phyloP scores from a whole-genome alignment of 2,113 vertebrate genomes.

The Opisthocomus hoazin region DNA sequence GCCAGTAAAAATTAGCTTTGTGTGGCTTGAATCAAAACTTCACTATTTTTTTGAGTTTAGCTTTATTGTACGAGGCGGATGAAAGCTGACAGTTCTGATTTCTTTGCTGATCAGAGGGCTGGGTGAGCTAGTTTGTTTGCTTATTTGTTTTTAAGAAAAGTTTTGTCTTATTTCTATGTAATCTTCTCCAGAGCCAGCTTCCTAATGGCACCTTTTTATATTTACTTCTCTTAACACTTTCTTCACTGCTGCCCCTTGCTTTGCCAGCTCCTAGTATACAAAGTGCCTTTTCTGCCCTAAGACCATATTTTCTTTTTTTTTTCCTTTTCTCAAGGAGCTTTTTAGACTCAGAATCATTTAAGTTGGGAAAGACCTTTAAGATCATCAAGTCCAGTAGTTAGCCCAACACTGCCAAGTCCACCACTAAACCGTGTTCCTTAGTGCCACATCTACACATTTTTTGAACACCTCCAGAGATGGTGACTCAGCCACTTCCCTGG shows the following conservation, averaged over 20 bases:
- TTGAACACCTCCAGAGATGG: too few relatives aligned
- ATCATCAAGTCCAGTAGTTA: too few relatives aligned
- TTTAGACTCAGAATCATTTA: too few relatives aligned
- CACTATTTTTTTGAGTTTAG: neutral
- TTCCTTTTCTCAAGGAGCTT: neutral
- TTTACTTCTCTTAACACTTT: neutral
- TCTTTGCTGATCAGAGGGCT: conserved; percentile 6
- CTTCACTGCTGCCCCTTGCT: neutral
- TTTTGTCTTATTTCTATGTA: neutral
- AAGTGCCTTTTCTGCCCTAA: neutral
- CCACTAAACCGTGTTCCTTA: too few relatives aligned
- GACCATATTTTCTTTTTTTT: neutral
- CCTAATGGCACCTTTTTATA: neutral
- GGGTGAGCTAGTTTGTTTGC: neutral
- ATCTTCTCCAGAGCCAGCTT: neutral
- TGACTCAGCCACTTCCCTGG: too few relatives aligned
- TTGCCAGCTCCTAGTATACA: neutral
- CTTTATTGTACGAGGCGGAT: neutral
- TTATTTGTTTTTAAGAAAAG: conserved; percentile 12
- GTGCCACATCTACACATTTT: too few relatives aligned
- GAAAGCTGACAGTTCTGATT: conserved; percentile 34
- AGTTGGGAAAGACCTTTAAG: too few relatives aligned
- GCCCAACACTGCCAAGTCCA: too few relatives aligned
- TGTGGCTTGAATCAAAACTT: conserved; percentile 18
- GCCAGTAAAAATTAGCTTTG: neutral